Evolutionary conservation across 2,888 invertebrate genomes (phyloP).

Genomic region (Beris morrisii): DNA sequence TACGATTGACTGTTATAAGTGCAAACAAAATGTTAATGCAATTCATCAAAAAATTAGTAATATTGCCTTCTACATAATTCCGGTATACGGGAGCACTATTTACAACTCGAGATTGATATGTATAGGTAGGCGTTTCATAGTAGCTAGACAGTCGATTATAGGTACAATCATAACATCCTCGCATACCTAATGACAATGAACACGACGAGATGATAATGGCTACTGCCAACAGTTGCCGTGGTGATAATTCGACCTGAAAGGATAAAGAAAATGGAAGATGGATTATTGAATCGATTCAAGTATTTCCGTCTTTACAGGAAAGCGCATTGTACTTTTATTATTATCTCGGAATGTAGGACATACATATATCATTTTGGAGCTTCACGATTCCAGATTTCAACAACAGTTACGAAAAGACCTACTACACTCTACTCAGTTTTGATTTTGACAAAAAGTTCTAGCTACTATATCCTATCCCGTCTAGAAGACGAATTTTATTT

Average conservation of each 20-base stretch:
- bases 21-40: not conserved
- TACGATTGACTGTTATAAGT: not conserved
- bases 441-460: too few relatives aligned
- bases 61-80: slow-evolving; percentile 19
- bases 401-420: too few relatives aligned
- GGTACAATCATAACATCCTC: slow-evolving; percentile 18
- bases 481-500: too few relatives aligned
- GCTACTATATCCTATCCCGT: too few relatives aligned
- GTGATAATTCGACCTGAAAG: slow-evolving; percentile 10
- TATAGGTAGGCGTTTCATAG: slow-evolving; percentile 16
- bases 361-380: too few relatives aligned
- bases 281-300: too few relatives aligned
- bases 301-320: too few relatives aligned
- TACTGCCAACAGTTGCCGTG: slow-evolving; percentile 17
- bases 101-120: slow-evolving; percentile 22
- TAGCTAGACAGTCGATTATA: slow-evolving; percentile 20
- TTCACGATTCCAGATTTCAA: too few relatives aligned
- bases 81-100: slow-evolving; percentile 24
- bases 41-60: not conserved
- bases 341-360: too few relatives aligned
- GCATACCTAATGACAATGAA: slow-evolving; percentile 23
- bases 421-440: too few relatives aligned
- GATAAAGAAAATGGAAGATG: not conserved
- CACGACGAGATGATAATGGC: slow-evolving; percentile 10
- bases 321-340: too few relatives aligned